Base-by-base conservation (phyloP, 1,140 invertebrate genomes). In the Dufourea novaeangliae region DNA sequence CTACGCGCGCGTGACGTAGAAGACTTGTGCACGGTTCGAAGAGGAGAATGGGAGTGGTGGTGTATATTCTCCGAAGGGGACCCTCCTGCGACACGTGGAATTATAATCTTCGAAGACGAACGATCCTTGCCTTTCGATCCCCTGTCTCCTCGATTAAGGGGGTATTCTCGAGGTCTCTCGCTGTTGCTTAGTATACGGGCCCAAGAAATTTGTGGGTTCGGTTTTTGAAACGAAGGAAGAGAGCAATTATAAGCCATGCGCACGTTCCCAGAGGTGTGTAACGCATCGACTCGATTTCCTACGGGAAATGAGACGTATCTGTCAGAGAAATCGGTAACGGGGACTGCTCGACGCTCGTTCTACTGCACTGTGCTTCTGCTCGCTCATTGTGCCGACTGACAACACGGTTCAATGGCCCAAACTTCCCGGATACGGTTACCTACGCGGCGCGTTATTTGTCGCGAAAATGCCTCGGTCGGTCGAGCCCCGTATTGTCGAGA, bases 401-500 rank as follows among this genome's bases (percentile, higher is more conserved):
- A 57, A 66, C 76, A 78, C 87, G 89, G 90, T 92, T 91, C 90
- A 91, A 91, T 89, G 90, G 88, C 86, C 88, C 90, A 90, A 91
- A 91, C 90, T 91, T 91, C 91, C 90, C 90, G 91, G 90, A 92
- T 91, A 91, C 83, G 78, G 72, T 84, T 84, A 72, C 82, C 81
- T 84, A 46, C 25, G n/a, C 66, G 44, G 14, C 37, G 77, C 29
- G 71, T 50, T 86, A 78, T 82, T 78, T 75, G 76, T 80, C 75
- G 76, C 78, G 84, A 63, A 86, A 84, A 69, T 50, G 68, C 39
- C 44, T 20, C 73, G 22, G 14, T 29, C 17, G 44, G 34, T 37
- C 34, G 8, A 37, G n/a, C n/a, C n/a, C n/a, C n/a, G n/a, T n/a
- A n/a, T n/a, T n/a, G n/a, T n/a, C n/a, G n/a, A n/a, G n/a, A n/a